These are phyloP conservation scores for Andrena bicolor DNA, from an alignment of 2,888 invertebrate species.

Conservation along the genomic window DNA sequence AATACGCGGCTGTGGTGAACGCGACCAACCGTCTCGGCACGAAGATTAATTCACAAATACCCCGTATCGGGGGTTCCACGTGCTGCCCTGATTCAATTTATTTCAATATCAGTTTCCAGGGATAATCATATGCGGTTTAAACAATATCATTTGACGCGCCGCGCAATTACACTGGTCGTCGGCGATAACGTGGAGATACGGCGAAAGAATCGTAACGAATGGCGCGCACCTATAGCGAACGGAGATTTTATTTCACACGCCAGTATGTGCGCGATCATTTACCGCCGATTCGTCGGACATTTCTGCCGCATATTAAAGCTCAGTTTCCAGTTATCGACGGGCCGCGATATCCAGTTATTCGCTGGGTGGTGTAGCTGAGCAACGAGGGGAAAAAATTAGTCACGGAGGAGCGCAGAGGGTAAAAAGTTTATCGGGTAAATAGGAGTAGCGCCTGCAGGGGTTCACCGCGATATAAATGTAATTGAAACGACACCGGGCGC, in stretches of 20 bases:
- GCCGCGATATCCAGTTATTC: not conserved
- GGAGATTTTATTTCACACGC: not conserved
- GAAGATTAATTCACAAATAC: slow-evolving; percentile 40
- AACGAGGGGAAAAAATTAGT: slow-evolving; percentile 3
- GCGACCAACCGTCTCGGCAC: not conserved
- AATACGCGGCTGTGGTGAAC: not conserved
- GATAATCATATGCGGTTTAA: slow-evolving; percentile 16
- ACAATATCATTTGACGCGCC: slow-evolving; percentile 9
- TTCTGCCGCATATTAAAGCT: not conserved
- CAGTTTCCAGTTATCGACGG: not conserved
- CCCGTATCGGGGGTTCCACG: not conserved
- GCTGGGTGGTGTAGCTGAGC: not conserved
- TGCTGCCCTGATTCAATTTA: not conserved
- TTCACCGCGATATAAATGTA: slow-evolving; percentile 21
- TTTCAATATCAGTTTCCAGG: not conserved
- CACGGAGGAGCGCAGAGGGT: not conserved
- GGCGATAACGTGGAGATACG: not conserved
- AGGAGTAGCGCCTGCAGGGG: not conserved
- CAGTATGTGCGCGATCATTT: not conserved
- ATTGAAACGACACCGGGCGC: slow-evolving; percentile 24
- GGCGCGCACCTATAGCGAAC: not conserved
- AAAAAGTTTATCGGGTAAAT: slow-evolving; percentile 12
- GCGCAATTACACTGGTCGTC: not conserved
- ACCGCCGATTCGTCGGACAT: not conserved
- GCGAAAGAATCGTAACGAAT: slow-evolving; percentile 15